These are phyloP conservation scores for Pogoniulus pusillus DNA, from an alignment of 2,797 vertebrate genomes.

Conservation along the genomic window DNA sequence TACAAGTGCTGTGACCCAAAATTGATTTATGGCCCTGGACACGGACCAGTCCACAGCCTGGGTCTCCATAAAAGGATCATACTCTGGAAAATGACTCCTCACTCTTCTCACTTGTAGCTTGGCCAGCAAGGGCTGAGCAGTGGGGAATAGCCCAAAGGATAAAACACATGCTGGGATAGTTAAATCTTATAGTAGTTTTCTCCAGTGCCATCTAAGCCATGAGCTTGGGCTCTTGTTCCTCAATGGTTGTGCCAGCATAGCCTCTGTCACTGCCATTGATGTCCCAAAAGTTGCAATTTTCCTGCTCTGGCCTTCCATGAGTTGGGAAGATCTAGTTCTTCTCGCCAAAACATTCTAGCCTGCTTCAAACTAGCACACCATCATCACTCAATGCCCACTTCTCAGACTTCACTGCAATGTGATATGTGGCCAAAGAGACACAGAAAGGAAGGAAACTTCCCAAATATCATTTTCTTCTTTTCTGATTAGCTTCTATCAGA, in stretches of 20 bases:
- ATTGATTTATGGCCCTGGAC: neutral
- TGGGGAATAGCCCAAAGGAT: neutral
- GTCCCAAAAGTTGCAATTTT: neutral
- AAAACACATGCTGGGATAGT: neutral
- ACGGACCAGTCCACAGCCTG: neutral
- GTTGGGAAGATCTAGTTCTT: neutral
- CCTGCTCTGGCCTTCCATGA: neutral
- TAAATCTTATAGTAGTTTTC: neutral
- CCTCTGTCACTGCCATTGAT: neutral
- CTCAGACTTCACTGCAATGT: neutral
- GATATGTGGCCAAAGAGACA: neutral
- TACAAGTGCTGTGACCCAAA: neutral
- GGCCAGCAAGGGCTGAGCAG: neutral
- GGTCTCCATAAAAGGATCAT: neutral
- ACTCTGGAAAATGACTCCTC: neutral
- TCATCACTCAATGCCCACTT: neutral
- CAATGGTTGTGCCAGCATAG: accelerated
- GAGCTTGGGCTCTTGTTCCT: neutral
- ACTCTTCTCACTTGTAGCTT: neutral
- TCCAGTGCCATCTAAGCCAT: neutral
- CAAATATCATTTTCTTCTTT: neutral
- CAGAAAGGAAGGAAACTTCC: neutral
- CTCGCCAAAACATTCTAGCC: no score
- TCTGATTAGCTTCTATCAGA: neutral
- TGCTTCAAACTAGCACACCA: no score